Base-by-base conservation (phyloP, 2,888 invertebrate genomes). In the Allolobophora icterica region DNA sequence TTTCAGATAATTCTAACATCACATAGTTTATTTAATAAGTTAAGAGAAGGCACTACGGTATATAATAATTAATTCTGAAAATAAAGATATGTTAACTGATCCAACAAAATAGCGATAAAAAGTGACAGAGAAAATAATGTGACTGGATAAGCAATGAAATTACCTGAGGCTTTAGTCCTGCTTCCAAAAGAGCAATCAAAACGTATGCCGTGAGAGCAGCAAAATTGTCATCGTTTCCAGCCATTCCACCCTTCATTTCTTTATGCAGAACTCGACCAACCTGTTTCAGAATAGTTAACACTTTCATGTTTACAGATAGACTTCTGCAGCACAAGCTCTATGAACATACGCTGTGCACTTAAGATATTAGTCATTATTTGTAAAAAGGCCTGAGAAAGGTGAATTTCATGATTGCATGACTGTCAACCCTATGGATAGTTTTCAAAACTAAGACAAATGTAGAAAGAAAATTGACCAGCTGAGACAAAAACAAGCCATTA, bases 201-300 rank as follows among this genome's bases (percentile, higher is more conserved):
- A 94, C 93, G 92, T 94, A 95, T 33, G 95, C 94, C n/a, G 95
- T 94, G 45, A 95, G 92, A 0, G 94, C 92, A 6, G 94, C 92
- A 11, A 91, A 90, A 24, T 92, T 93, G 40, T 92, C 92, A 42
- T 92, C 92, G 17, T 93, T 93, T 15, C 92, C 90, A 4, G 93
- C 92, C 84, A 94, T 92, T 1, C 94, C 94, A 42, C 95, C 95
- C 92, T 94, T 94, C 93, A 95, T 93, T 91, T 94, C 92, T 38
- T 93, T 93, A 91, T 93, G 92, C 4, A 93, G n/a, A 40, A 93
- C 92, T 17, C 89, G 58, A 33, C 93, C 93, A 71, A 92, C 90
- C 92, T 92, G 58, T 35, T 89, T 21, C 40, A 91, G 33, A 91
- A 45, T 21, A 91, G 84, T 35, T 71, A 83, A 90, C 8, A 52